These are phyloP conservation scores for Leptinotarsa texana DNA, from an alignment of 1,140 invertebrate genomes.

Conservation along the genomic window DNA sequence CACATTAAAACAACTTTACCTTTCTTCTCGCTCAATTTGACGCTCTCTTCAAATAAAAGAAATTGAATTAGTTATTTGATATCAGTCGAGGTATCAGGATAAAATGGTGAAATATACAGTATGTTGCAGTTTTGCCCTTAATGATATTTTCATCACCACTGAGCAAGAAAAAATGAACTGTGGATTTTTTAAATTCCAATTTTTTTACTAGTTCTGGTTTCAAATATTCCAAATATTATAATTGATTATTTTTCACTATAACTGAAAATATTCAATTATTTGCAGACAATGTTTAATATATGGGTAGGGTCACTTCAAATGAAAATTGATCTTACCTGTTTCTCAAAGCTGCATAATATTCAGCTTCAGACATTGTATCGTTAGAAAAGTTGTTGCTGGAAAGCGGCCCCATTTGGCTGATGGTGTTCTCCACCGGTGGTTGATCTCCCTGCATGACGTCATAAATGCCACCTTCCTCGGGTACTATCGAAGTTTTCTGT, in stretches of 20 bases:
- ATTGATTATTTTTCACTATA: too few species aligned
- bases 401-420: not conserved
- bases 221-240: too few species aligned
- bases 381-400: not conserved
- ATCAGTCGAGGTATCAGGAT: too few species aligned
- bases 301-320: too few species aligned
- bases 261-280: too few species aligned
- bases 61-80: not conserved
- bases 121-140: too few species aligned
- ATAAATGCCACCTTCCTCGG: not conserved
- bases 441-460: conserved; percentile 13
- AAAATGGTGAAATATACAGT: too few species aligned
- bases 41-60: conserved; percentile 9
- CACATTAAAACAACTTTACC: not conserved
- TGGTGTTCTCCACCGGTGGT: conserved; percentile 12
- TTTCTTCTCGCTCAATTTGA: conserved; percentile 10
- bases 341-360: conserved; percentile 12
- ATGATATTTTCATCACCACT: too few species aligned
- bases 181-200: too few species aligned
- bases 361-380: not conserved
- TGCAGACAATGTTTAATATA: too few species aligned
- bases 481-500: not conserved
- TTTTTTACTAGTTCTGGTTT: too few species aligned
- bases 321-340: conserved; percentile 1
- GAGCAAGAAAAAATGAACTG: too few species aligned